Evolutionary conservation across 1,140 invertebrate species (phyloP), one percentile per base, ranked within the genome.

Genomic region (Cylas formicarius): DNA sequence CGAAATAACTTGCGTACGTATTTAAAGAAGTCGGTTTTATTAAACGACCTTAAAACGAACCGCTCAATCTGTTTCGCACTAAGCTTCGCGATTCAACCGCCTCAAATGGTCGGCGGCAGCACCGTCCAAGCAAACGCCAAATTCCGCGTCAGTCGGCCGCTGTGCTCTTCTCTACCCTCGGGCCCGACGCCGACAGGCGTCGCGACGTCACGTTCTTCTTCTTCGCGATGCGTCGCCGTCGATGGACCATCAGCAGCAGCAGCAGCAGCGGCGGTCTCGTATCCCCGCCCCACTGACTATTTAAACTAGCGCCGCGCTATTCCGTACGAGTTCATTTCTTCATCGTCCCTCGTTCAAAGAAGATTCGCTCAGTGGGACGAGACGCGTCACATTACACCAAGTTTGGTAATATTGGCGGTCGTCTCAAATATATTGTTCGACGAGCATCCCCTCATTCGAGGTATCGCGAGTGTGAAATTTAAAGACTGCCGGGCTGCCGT

Each of bases 321-420:
- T 46, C 34, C 35, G 34, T 34, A 26, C 44, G 44, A 46, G 44
- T 46, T 46, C 44, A 46, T 39, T 46, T 46, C 44, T 38, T 32
- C 26, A 20, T 23, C 35, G 44, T 46, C 36, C 44, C 44, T 46
- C 26, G 34, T 46, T 35, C 34, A 31, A 31, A 46, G 44, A 46
- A 46, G 42, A 44, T 24, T 44, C 22, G 37, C 22, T 26, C 18
- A 9, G 9, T 7, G n/a, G n/a, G n/a, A n/a, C n/a, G n/a, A n/a
- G n/a, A n/a, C n/a, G n/a, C n/a, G n/a, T n/a, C n/a, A n/a, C n/a
- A n/a, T n/a, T n/a, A n/a, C n/a, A n/a, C n/a, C n/a, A n/a, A n/a
- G n/a, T n/a, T n/a, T n/a, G n/a, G n/a, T n/a, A n/a, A n/a, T n/a
- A n/a, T n/a, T n/a, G n/a, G n/a, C n/a, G n/a, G n/a, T n/a, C n/a